Base-by-base conservation (phyloP, 2,888 invertebrate species). In the Galeruca laticollis region DNA sequence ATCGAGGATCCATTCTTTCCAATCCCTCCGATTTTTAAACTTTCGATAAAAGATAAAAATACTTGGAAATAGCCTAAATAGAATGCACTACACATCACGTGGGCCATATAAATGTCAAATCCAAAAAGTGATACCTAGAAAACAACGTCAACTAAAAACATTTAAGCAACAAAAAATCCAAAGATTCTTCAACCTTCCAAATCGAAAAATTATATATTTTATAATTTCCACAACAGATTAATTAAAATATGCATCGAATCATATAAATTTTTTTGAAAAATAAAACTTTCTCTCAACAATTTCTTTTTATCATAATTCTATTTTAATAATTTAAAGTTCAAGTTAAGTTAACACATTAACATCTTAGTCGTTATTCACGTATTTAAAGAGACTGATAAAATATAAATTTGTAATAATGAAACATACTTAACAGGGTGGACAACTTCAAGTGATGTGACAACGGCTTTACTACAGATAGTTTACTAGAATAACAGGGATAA, bases 1-100 rank as follows among this genome's bases (percentile, higher is more conserved):
- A 98, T 95, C 78, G 98, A 96, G 77, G 98, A 97, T 87, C 97
- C 97, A 87, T 98, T 98, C 88, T 97, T 98, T 85, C 98, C 98
- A 86, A 93, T 92, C 84, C 98, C 98, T 86, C 96, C 96, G 84
- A 89, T 87, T 81, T 89, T 89, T 88, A 94, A 92, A 79, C 90
- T 90, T 85, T 89, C 88, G 83, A 88, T 88, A 89, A 93, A 93
- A 86, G 88, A 88, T 85, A 89, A 84, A 86, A 90, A 88, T 86
- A 91, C 89, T 85, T 88, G 88, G 81, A 89, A 82, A 86, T 89
- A 91, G 80, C 89, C 90, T 77, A 87, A 85, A 85, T 88, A 88
- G 86, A 89, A 89, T 82, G 88, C 82, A 77, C 86, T 64, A 77
- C 79, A 78, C 51, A 80, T 69, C 31, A 75, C 69, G 74, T 87